Base-by-base conservation (phyloP, 2,797 vertebrate genomes). In the Myotis vivesi region DNA sequence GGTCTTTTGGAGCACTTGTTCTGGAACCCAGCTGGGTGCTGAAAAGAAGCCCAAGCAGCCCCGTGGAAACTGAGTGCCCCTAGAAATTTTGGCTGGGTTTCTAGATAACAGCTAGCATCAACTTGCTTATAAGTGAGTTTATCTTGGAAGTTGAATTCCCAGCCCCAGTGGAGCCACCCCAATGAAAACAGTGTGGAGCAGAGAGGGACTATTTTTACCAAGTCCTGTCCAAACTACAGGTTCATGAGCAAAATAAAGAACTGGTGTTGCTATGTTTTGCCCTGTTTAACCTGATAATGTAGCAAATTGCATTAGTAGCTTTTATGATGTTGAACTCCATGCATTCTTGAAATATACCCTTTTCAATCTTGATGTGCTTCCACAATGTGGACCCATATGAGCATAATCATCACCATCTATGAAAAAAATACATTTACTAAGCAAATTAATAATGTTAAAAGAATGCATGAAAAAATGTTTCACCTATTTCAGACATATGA, bases 281-380 rank as follows among this genome's bases (percentile, higher is more conserved):
- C 11, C 22, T 55, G 75, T 85, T 75, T 57, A 84, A 28, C 64
- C 13, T 87, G 33, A 62, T 73, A 51, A 38, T 64, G 25, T 41
- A 3, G 16, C 80, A 25, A 93, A 68, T 55, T 81, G 15, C 30
- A 28, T 79, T 51, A 72, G 23, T 33, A 59, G 13, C 73, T 80
- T 94, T 83, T 87, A 83, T 95, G 66, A 85, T 83, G 22, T 66
- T 85, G 53, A 96, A 69, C 41, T 92, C 57, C 71, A 59, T 82
- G 53, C 46, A 28, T 91, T 71, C 36, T 86, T 80, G 46, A 30
- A 87, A 80, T 19, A 73, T 41, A 41, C 9, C 2, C 59, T 55
- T 81, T 84, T 77, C 25, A 36, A 57, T 85, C 30, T 82, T 49
- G 2, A 83, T 55, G 8, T 28, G 77, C 5, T 88, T 17, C 44